These are phyloP conservation scores for Aptenodytes patagonicus DNA, from an alignment of 2,113 vertebrate species.

Conservation along the genomic window DNA sequence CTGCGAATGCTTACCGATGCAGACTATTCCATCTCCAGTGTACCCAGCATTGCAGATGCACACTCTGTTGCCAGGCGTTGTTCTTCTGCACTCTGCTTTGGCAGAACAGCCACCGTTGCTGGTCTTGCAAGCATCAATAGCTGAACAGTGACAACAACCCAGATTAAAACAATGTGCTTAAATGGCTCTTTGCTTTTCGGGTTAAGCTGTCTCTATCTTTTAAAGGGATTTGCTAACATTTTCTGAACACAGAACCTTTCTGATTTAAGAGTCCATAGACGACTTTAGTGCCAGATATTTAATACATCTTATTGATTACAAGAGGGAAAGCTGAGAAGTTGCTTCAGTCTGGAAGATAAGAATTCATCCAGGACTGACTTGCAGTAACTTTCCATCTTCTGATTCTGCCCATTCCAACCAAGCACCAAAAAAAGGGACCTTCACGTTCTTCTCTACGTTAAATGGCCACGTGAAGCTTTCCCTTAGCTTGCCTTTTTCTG, in stretches of 20 bases:
- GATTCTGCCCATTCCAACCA: neutral
- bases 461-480: neutral
- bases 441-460: neutral
- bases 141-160: slow-evolving; percentile 54
- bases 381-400: neutral
- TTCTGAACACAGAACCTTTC: neutral
- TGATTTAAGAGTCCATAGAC: neutral
- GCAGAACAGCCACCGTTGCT: slow-evolving; percentile 85
- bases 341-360: neutral
- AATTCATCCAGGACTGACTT: neutral
- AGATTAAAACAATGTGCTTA: neutral
- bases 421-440: neutral
- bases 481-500: neutral
- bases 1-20: slow-evolving; percentile 71
- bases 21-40: slow-evolving; percentile 85
- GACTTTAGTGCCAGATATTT: neutral
- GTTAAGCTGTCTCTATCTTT: neutral
- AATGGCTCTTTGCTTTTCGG: neutral
- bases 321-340: neutral
- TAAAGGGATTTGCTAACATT: neutral
- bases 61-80: slow-evolving; percentile 77
- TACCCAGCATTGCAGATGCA: slow-evolving; percentile 82
- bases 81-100: slow-evolving; percentile 83
- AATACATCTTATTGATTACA: neutral
- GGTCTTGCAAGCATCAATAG: slow-evolving; percentile 77